Evolutionary conservation across 2,888 invertebrate species (phyloP).

Genomic region (Nemurella pictetii): DNA sequence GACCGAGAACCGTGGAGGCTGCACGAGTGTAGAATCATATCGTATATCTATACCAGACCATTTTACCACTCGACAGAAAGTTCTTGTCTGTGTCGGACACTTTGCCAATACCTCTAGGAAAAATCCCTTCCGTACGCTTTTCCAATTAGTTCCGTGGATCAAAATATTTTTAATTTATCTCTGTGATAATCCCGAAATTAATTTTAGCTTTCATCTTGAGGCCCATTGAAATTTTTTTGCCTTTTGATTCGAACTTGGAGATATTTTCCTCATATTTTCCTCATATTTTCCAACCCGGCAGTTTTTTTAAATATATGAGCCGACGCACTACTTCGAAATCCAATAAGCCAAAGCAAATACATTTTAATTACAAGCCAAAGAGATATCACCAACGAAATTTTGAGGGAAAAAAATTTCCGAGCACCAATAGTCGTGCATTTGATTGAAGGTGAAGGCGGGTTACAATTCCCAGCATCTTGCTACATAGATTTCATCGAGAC

Average conservation of each 20-base stretch:
- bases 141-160: neutral
- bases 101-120: conserved; percentile 8
- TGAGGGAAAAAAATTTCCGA: neutral
- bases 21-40: neutral
- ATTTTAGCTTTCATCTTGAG: neutral
- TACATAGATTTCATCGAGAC: neutral
- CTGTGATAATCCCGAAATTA: neutral
- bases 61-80: conserved; percentile 28
- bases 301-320: neutral
- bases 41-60: conserved; percentile 25
- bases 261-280: neutral
- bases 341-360: neutral
- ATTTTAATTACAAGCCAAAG: neutral
- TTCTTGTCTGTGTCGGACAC: conserved; percentile 30
- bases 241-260: neutral
- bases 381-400: neutral
- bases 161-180: conserved; percentile 8
- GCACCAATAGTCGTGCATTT: neutral
- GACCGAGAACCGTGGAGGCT: conserved; percentile 5
- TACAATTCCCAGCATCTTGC: neutral
- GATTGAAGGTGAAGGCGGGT: neutral
- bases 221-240: neutral
- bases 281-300: neutral
- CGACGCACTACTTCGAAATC: neutral
- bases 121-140: neutral